Conservation (phyloP, 2,113 vertebrate species). For the Thunnus thynnus region DNA sequence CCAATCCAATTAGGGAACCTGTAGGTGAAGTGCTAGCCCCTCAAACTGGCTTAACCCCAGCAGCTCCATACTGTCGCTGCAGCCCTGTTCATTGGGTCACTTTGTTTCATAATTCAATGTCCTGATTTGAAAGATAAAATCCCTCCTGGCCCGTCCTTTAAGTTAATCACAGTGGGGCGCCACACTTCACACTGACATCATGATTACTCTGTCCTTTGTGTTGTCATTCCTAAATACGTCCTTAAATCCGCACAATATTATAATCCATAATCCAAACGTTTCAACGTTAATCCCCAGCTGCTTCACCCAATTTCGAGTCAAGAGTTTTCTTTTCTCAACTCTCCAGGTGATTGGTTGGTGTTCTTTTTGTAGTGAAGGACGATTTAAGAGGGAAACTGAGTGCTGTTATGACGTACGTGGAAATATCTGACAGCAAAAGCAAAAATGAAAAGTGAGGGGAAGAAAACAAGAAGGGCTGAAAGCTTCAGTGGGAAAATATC, state of each 20-base stretch:
- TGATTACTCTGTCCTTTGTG: slow-evolving; percentile 66
- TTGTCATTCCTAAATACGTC: slow-evolving; percentile 53
- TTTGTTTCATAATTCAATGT: slow-evolving; percentile 72
- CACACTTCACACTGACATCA: slow-evolving; percentile 58
- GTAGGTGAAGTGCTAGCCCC: slow-evolving; percentile 68
- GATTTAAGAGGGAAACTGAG: slow-evolving; percentile 16
- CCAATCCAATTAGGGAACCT: slow-evolving; percentile 73
- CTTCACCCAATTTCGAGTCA: slow-evolving; percentile 9
- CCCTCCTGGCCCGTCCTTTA: slow-evolving; percentile 36
- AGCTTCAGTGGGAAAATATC: slow-evolving; percentile 54
- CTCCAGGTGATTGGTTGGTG: slow-evolving; percentile 44
- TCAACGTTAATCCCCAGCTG: slow-evolving; percentile 50
- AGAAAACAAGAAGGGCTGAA: slow-evolving; percentile 50
- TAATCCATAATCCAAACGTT: slow-evolving; percentile 70
- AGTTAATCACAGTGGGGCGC: slow-evolving; percentile 50
- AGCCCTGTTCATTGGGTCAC: slow-evolving; percentile 52
- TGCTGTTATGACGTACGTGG: not conserved
- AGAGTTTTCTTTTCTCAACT: slow-evolving; percentile 35
- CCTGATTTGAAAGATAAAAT: slow-evolving; percentile 61
- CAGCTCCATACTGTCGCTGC: slow-evolving; percentile 49
- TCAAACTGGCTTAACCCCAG: slow-evolving; percentile 68
- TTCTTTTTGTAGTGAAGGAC: slow-evolving; percentile 44
- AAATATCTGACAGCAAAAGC: slow-evolving; percentile 3
- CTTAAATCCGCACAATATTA: slow-evolving; percentile 45
- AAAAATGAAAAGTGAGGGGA: not conserved